Evolutionary conservation across 2,113 vertebrate genomes (phyloP).

Genomic region (rat (Rattus norvegicus)): DNA sequence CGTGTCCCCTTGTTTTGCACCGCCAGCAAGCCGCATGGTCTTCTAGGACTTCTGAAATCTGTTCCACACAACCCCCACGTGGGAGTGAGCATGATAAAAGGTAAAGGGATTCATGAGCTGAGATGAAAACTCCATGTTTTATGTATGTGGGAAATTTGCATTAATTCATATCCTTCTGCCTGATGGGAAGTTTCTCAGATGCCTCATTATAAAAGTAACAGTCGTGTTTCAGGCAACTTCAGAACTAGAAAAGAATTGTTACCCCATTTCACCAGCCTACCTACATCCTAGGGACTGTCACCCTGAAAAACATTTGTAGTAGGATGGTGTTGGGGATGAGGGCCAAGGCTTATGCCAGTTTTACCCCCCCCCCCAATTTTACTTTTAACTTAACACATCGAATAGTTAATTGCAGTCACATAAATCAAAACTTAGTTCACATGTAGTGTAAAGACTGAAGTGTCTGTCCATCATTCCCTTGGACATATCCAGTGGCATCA

Average conservation of each 20-base stretch:
- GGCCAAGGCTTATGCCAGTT: neutral
- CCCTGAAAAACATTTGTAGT: conserved; percentile 11
- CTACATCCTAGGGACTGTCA: neutral
- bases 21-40: neutral
- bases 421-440: conserved; percentile 40
- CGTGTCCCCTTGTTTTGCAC: neutral
- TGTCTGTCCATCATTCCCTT: neutral
- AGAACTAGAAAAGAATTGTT: conserved; percentile 6
- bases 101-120: conserved; percentile 68
- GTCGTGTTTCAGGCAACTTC: conserved; percentile 43
- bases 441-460: neutral
- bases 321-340: neutral
- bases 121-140: conserved; percentile 79
- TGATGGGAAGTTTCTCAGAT: conserved; percentile 75
- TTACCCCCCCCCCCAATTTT: neutral
- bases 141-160: conserved; percentile 74
- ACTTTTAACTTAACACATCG: conserved; percentile 42
- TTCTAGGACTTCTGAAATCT: conserved; percentile 61
- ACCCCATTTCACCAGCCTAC: neutral
- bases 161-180: conserved; percentile 81
- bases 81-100: conserved; percentile 54
- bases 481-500: neutral
- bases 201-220: conserved; percentile 69
- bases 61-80: neutral
- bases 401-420: conserved; percentile 3